Evolutionary conservation across 2,797 vertebrate genomes (phyloP), one percentile per base, ranked within the genome.

Genomic region (Cyprinella venusta): DNA sequence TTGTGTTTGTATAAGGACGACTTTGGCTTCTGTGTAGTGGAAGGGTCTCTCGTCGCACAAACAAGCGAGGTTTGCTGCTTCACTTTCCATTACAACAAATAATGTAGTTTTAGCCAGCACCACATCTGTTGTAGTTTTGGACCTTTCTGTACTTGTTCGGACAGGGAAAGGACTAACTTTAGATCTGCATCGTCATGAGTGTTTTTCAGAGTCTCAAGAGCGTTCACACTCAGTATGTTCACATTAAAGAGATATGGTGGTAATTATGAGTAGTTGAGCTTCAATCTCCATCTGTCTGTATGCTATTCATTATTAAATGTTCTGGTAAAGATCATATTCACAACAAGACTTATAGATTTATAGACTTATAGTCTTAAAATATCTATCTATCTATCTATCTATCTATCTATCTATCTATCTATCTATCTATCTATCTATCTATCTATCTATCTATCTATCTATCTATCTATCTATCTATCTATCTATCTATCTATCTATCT

Each of bases 1-100:
- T 68, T 16, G 80, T 80, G 84, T 87, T 85, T 86, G 84, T 85
- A 76, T 76, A 78, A 85, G 76, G 79, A 64, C 81, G 84, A 79
- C 52, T 85, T 75, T 88, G 78, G 70, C 68, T 79, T 75, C 50
- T 61, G 33, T 5, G 61, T 59, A 79, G 81, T 45, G 42, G 24
- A 71, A 42, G 54, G 84, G 56, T 70, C 33, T 83, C 61, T 54
- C 45, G 77, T 82, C 36, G 26, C 36, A 72, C 64, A 68, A 68
- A 68, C 48, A 79, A 76, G 72, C 18, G 36, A 42, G n/a, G 33
- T 63, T 54, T 82, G 42, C 72, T 19, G 12, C 81, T 68, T 82
- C 72, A n/a, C 36, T n/a, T 82, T 82, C 36, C 50, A 59, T 76
- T 82, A 68, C 38, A 69, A n/a, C 48, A 69, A 74, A 75, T 54